Evolutionary conservation across 2,797 vertebrate species (phyloP).

Genomic region (Hybognathus amarus): DNA sequence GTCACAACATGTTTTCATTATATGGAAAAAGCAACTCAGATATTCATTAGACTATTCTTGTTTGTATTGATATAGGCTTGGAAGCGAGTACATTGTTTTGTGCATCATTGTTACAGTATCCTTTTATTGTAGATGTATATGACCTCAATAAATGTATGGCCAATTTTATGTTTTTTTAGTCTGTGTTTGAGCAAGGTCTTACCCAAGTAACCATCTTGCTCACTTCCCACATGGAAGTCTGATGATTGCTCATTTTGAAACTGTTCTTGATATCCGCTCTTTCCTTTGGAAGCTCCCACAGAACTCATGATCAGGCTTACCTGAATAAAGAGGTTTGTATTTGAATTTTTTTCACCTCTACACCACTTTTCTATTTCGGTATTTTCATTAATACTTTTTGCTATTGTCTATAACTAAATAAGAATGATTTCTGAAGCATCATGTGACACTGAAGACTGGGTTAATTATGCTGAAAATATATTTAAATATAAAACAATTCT

Average conservation of each 20-base stretch:
- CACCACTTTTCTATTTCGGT: neutral
- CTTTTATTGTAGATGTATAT: neutral
- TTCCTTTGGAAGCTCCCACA: conserved; percentile 74
- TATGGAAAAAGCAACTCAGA: neutral
- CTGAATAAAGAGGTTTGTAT: conserved; percentile 15
- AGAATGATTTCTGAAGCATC: too few relatives aligned
- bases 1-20: neutral
- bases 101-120: neutral
- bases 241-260: neutral
- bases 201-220: conserved; percentile 75
- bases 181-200: conserved; percentile 23
- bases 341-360: neutral
- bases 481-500: too few relatives aligned
- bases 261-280: conserved; percentile 67
- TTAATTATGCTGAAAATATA: too few relatives aligned
- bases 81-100: too few relatives aligned
- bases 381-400: too few relatives aligned
- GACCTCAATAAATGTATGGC: neutral
- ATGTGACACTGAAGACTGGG: too few relatives aligned
- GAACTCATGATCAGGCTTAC: conserved; percentile 61
- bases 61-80: neutral
- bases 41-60: neutral
- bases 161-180: neutral
- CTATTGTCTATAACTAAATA: too few relatives aligned
- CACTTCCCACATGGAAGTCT: conserved; percentile 46